Percentiles rank a stretch among this genome's conserved stretches.
Conservation (phyloP, 2,888 invertebrate genomes). For the Lydus trimaculatus region DNA sequence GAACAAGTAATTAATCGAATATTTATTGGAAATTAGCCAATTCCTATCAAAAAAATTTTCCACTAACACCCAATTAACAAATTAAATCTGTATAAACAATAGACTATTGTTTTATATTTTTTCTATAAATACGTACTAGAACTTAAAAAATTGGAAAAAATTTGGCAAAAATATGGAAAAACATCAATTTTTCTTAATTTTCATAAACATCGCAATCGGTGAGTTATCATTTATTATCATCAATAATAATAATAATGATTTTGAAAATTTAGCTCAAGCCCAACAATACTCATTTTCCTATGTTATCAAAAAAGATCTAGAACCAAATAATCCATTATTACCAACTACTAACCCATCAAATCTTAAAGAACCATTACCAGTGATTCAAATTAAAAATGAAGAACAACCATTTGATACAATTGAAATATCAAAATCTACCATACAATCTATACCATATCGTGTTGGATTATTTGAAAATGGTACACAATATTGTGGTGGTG, state of each 20-base stretch:
- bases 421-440: no score
- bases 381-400: no score
- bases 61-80: background rate
- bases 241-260: no score
- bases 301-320: no score
- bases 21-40: background rate
- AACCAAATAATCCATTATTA: no score
- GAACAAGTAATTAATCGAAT: no score
- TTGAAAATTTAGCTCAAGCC: no score
- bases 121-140: background rate
- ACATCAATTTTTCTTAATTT: background rate
- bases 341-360: no score
- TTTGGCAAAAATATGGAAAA: background rate
- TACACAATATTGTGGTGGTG: background rate
- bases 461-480: background rate
- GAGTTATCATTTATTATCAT: background rate
- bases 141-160: background rate
- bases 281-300: no score
- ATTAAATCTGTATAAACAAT: background rate
- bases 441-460: background rate
- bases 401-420: no score
- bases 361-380: no score
- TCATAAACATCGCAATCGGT: background rate
- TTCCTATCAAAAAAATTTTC: background rate
- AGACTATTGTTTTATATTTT: background rate